Percentiles rank a stretch among this genome's conserved stretches.
phyloP scores from a whole-genome alignment of 2,797 vertebrate genomes.

The Miichthys miiuy region DNA sequence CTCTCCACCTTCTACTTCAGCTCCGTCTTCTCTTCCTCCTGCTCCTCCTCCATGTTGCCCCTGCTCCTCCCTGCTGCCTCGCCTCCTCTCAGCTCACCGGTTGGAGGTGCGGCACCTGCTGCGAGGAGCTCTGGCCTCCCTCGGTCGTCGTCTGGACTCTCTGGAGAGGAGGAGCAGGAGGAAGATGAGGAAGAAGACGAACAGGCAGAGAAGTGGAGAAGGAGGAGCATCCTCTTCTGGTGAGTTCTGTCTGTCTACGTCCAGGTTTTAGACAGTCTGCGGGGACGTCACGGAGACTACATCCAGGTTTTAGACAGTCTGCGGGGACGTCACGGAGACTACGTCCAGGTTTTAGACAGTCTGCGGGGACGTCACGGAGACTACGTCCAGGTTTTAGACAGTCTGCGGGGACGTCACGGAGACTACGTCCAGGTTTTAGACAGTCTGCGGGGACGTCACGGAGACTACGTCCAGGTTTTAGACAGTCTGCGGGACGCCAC shows the following conservation, averaged over 20 bases:
- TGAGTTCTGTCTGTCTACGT: slow-evolving; percentile 18
- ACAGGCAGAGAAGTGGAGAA: not conserved
- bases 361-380: too few species aligned
- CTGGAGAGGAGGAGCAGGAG: slow-evolving; percentile 72
- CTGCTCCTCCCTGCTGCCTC: slow-evolving; percentile 66
- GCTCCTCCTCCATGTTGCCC: slow-evolving; percentile 42
- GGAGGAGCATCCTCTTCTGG: slow-evolving; percentile 14
- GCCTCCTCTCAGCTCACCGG: slow-evolving; percentile 80
- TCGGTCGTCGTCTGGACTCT: slow-evolving; percentile 78
- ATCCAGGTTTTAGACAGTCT: too few species aligned
- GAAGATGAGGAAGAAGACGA: slow-evolving; percentile 33
- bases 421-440: too few species aligned
- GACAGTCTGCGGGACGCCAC: too few species aligned
- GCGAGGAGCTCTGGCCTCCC: slow-evolving; percentile 71
- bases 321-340: too few species aligned
- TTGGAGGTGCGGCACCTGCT: slow-evolving; percentile 81
- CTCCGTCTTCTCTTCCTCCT: not conserved
- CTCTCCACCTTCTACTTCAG: not conserved
- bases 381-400: too few species aligned
- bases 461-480: too few species aligned
- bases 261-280: too few species aligned
- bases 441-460: too few species aligned
- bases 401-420: too few species aligned
- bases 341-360: too few species aligned
- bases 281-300: too few species aligned